Base-by-base conservation (phyloP, 2,888 invertebrate species). In the Melipona beecheii region DNA sequence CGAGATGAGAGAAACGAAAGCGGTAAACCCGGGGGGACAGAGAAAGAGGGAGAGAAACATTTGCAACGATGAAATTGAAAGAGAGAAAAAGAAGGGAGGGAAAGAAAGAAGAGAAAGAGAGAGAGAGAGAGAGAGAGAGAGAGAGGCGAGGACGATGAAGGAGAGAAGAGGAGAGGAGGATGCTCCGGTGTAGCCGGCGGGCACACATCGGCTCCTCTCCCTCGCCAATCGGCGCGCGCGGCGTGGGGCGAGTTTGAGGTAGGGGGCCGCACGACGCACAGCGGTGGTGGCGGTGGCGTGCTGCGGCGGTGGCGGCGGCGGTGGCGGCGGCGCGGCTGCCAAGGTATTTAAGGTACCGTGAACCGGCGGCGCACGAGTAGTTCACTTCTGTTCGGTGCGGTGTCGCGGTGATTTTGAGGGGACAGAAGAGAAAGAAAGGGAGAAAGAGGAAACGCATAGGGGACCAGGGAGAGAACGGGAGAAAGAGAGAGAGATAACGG, bases 311-410 rank as follows among this genome's bases (percentile, higher is more conserved):
- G 84, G 83, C 75, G 83, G 87, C 76, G 83, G 87, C 76, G 88
- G 89, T 78, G 86, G 89, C 90, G 92, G 91, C 95, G 95, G 95
- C 95, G 95, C 95, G 94, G 93, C 89, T 88, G 89, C 92, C 93
- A 94, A 94, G 95, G 95, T 95, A 96, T 95, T 96, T 96, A 96
- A 96, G 95, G 95, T 95, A 95, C 95, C 95, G 95, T 94, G 95
- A 95, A 95, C 94, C 94, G 95, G 95, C 95, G 95, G 95, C 95
- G 95, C 95, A 95, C 95, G 95, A 95, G 95, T 95, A 95, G 95
- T 95, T 95, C 95, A 95, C 85, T 86, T 86, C 85, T 86, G 84
- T 95, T 95, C 95, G 95, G 95, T 95, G 95, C 95, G 95, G 94
- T 94, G 94, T 92, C 92, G 93, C 92, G 93, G 89, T 90, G 89